A percentile compares a stretch with the other conserved stretches of the same genome.
Evolutionary conservation across 2,113 vertebrate genomes (phyloP).

Genomic region (Mastomys coucha): DNA sequence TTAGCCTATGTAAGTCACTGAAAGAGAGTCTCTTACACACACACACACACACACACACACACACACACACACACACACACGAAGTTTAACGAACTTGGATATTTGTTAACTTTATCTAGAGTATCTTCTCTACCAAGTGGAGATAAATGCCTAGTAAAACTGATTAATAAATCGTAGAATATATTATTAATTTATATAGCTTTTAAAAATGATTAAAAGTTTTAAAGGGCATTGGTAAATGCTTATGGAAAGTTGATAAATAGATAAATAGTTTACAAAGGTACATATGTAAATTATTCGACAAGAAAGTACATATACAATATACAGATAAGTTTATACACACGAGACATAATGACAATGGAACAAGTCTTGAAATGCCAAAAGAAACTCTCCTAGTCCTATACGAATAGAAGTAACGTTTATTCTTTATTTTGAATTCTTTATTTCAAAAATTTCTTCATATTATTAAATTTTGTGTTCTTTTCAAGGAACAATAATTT

Average conservation of each 20-base stretch:
- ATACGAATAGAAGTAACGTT: neutral
- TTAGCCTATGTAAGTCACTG: neutral
- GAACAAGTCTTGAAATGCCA: slow-evolving; percentile 4
- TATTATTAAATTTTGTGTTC: neutral
- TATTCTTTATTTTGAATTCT: neutral
- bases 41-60: neutral
- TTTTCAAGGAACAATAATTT: neutral
- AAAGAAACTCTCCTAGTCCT: neutral
- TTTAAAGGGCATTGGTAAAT: slow-evolving; percentile 36
- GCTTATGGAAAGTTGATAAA: slow-evolving; percentile 44
- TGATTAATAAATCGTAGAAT: slow-evolving; percentile 33
- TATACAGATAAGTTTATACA: slow-evolving; percentile 12
- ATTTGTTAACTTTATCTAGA: neutral
- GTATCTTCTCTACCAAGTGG: neutral
- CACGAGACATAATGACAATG: neutral
- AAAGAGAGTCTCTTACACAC: neutral
- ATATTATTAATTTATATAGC: neutral
- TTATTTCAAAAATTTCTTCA: slow-evolving; percentile 20
- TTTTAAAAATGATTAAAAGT: slow-evolving; percentile 34
- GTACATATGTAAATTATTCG: neutral
- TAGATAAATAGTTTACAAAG: slow-evolving; percentile 52
- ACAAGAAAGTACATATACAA: neutral
- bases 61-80: no score
- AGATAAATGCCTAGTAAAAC: slow-evolving; percentile 9
- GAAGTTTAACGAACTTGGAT: slow-evolving; percentile 6